Base-by-base conservation (phyloP, 2,797 vertebrate species). In the Enteromius fasciolatus region DNA sequence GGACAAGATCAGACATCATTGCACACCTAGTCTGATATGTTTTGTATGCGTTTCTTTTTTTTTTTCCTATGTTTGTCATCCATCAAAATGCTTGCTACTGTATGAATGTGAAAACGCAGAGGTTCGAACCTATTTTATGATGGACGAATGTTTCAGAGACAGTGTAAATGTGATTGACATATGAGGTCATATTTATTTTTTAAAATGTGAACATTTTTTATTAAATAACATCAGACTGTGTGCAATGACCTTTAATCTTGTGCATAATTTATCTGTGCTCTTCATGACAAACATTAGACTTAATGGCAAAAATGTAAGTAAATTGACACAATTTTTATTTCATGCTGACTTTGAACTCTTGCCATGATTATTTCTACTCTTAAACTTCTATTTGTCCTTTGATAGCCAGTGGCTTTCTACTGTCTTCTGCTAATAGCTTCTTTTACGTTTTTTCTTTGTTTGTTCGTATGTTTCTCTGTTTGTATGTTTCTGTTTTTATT, bases 371-470 rank as follows among this genome's bases (percentile, higher is more conserved):
- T 64, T 39, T 72, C 44, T 44, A 63, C 18, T 59, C 46, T 52
- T 63, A 70, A 46, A 48, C n/a, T 39, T 57, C 11, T 67, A 33
- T 82, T 68, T 76, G 52, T 54, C 20, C 64, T 20, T 73, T 63
- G 25, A 63, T 31, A 31, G 59, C 59, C 25, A 66, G 66, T 50
- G 69, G 12, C 25, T 70, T 80, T 23, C 46, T 50, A 7, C 39
- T 79, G 67, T 87, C 86, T 92, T 89, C 87, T 52, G 92, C 94
- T 94, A 94, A 94, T 93, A 90, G 92, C 90, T 93, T 94, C 84
- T 94, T 91, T 89, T 92, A 86, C 90, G 83, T 50, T 85, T 59
- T 87, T 84, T 86, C 72, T 81, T 90, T 91, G 86, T 90, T 90
- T 85, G 92, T 92, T 89, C 87, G 92, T 87, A 69, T 93, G 87